Percentiles rank a stretch among this genome's conserved stretches.
These are phyloP conservation scores for Puntigrus tetrazona DNA, from an alignment of 2,113 vertebrate species.

Conservation along the genomic window DNA sequence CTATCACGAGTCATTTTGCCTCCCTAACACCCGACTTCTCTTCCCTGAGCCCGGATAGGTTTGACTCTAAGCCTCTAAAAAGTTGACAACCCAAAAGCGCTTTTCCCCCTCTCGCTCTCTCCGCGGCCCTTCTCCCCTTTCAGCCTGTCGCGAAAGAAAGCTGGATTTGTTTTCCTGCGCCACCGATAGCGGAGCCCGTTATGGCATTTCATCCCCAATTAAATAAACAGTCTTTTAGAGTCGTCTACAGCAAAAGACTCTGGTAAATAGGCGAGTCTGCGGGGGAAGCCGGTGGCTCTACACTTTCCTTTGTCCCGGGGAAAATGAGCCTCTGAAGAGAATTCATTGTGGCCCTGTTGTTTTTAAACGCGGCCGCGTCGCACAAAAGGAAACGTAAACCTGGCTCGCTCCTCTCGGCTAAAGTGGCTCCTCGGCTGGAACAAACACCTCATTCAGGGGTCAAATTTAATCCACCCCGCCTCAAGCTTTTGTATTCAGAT, in stretches of 20 bases:
- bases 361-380: constrained; percentile 71
- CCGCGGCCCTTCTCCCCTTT: constrained; percentile 64
- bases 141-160: constrained; percentile 71
- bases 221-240: constrained; percentile 71
- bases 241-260: not conserved
- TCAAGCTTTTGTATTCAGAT: constrained; percentile 92
- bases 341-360: constrained; percentile 72
- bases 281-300: constrained; percentile 33
- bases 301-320: constrained; percentile 68
- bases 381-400: constrained; percentile 78
- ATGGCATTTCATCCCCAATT: constrained; percentile 69
- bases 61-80: constrained; percentile 84
- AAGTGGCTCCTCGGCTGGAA: constrained; percentile 78
- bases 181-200: constrained; percentile 65
- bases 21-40: constrained; percentile 80
- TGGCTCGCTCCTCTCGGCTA: constrained; percentile 71
- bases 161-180: constrained; percentile 69
- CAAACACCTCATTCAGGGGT: constrained; percentile 84
- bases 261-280: constrained; percentile 11
- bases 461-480: constrained; percentile 87
- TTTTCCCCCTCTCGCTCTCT: constrained; percentile 69
- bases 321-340: constrained; percentile 69
- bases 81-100: constrained; percentile 81
- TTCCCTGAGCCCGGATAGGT: constrained; percentile 81
- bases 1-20: constrained; percentile 83